These are phyloP conservation scores for Teinopalpus imperialis DNA, from an alignment of 2,888 invertebrate species.

Conservation along the genomic window DNA sequence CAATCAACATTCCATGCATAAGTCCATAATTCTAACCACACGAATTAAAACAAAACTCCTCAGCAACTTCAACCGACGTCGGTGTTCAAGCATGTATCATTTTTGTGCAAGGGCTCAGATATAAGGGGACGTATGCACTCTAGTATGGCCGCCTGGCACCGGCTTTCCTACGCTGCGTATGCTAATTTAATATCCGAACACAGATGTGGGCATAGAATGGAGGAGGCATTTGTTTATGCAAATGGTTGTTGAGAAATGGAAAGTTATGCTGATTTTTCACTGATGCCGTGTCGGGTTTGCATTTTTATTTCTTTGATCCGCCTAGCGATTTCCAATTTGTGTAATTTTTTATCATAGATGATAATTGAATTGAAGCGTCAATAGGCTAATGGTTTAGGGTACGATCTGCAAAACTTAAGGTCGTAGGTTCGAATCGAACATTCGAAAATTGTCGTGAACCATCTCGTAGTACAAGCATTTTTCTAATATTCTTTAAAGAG, in stretches of 20 bases:
- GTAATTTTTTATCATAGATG: no score
- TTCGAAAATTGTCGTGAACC: no score
- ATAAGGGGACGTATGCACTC: constrained; percentile 33
- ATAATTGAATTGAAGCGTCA: no score
- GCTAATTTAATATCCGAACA: constrained; percentile 35
- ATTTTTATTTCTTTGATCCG: constrained; percentile 35
- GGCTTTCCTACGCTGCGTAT: constrained; percentile 41
- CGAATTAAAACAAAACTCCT: constrained; percentile 10
- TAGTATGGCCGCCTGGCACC: constrained; percentile 31
- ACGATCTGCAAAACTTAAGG: no score
- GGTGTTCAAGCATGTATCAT: constrained; percentile 21
- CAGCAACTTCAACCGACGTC: constrained; percentile 11
- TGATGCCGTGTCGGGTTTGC: constrained; percentile 36
- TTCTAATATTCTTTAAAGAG: no score
- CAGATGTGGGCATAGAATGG: constrained; percentile 38
- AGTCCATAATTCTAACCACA: background rate
- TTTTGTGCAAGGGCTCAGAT: constrained; percentile 21
- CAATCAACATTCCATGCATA: background rate
- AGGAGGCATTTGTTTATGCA: constrained; percentile 47
- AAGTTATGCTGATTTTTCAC: constrained; percentile 47
- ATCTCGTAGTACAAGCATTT: no score
- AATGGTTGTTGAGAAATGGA: constrained; percentile 41
- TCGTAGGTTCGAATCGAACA: no score
- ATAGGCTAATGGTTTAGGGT: no score
- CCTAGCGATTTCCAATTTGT: constrained; percentile 7